Percentiles rank a stretch among this genome's conserved stretches.
Evolutionary conservation across 2,888 invertebrate genomes (phyloP).

Genomic region (Drosophila mimica): DNA sequence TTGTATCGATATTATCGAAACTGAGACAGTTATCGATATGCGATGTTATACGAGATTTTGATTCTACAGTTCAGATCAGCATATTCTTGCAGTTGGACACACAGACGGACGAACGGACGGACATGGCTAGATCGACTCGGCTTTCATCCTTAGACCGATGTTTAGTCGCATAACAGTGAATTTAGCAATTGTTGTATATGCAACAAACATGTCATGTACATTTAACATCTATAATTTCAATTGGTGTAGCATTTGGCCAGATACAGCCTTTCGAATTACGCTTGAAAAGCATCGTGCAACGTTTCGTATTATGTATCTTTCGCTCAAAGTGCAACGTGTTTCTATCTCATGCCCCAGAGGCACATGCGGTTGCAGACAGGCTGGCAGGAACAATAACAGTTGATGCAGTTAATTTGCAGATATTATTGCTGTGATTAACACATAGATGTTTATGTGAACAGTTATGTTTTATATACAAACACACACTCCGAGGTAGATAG

Average conservation of each 20-base stretch:
- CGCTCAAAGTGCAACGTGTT: neutral
- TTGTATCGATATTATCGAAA: neutral
- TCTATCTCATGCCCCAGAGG: slow-evolving; percentile 32
- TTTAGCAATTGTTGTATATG: neutral
- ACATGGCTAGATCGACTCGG: neutral
- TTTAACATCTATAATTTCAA: neutral
- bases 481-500: neutral
- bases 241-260: neutral
- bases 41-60: neutral
- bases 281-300: neutral
- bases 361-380: slow-evolving; percentile 11
- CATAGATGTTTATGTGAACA: slow-evolving; percentile 75
- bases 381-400: slow-evolving; percentile 40
- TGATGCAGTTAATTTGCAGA: slow-evolving; percentile 78
- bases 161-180: neutral
- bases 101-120: neutral
- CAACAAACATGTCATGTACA: neutral
- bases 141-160: neutral
- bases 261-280: neutral
- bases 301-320: slow-evolving; percentile 8
- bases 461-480: slow-evolving; percentile 68
- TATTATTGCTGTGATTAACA: slow-evolving; percentile 81
- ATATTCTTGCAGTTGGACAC: neutral
- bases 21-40: neutral
- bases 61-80: neutral